Evolutionary conservation across 2,797 vertebrate genomes (phyloP).

Genomic region (Emys orbicularis): DNA sequence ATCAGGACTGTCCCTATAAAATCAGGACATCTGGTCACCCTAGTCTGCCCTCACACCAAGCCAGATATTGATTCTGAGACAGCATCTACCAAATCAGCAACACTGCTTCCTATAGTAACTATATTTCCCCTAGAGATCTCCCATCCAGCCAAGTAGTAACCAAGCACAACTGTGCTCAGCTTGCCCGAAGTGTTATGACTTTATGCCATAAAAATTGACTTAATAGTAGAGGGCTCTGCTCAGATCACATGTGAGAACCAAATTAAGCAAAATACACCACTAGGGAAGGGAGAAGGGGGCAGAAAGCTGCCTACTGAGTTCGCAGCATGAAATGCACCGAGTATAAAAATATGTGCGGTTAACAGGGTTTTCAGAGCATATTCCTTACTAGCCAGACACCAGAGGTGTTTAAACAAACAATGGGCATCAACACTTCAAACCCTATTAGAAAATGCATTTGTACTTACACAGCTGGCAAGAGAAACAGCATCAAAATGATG

Average conservation of each 20-base stretch:
- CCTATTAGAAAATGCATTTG: conserved; percentile 32
- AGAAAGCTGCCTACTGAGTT: conserved; percentile 13
- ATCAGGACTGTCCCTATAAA: too few species aligned
- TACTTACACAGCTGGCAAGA: conserved; percentile 21
- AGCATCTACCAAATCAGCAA: background rate
- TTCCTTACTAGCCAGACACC: conserved; percentile 1
- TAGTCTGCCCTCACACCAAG: background rate
- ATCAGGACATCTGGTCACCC: too few species aligned
- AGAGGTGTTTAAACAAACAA: conserved; percentile 33
- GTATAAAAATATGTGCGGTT: conserved; percentile 29
- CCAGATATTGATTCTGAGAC: background rate
- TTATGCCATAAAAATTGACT: background rate
- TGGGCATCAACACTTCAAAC: conserved; percentile 4
- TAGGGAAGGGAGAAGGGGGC: background rate
- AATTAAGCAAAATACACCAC: conserved; percentile 6
- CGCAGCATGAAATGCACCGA: background rate
- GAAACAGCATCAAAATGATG: background rate
- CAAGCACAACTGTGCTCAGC: background rate
- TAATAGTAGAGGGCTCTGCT: background rate
- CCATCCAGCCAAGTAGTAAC: background rate
- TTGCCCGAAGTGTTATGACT: background rate
- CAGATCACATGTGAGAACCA: conserved; percentile 17
- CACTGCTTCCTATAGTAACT: background rate
- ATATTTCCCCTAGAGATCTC: background rate
- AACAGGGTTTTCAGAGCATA: background rate